Conservation (phyloP, 2,797 vertebrate genomes). For the Mormyrops attenuatus region DNA sequence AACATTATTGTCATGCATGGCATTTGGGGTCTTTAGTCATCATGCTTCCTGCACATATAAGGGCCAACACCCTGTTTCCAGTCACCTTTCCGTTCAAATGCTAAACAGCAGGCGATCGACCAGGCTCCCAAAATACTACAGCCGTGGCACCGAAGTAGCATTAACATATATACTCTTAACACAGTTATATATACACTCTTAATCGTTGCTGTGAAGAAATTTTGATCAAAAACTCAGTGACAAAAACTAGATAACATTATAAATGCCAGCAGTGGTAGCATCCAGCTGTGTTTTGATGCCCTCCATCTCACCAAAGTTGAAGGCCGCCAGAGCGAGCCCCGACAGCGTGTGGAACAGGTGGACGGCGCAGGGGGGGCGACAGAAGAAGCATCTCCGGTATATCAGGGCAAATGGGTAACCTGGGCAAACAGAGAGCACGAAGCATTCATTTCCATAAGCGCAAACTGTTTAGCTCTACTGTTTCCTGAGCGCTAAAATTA, state of each 20-base stretch:
- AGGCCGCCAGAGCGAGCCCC: conserved; percentile 86
- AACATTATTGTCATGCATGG: background rate
- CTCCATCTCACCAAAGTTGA: conserved; percentile 85
- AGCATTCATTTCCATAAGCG: background rate
- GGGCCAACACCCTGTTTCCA: background rate
- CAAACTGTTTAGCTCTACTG: background rate
- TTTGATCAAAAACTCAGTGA: background rate
- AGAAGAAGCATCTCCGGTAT: conserved; percentile 81
- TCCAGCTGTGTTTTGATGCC: background rate
- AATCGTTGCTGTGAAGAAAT: background rate
- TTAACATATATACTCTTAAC: background rate
- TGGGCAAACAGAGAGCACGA: conserved; percentile 36
- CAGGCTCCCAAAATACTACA: background rate
- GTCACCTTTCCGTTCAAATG: background rate
- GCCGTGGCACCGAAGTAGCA: background rate
- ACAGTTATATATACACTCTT: background rate
- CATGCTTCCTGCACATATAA: background rate
- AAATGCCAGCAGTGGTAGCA: background rate
- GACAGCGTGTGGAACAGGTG: conserved; percentile 83
- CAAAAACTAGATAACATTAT: background rate
- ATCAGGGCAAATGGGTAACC: conserved; percentile 91
- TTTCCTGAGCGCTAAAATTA: background rate
- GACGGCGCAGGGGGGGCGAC: conserved; percentile 76
- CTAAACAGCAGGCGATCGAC: background rate
- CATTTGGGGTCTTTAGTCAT: background rate